Conservation (phyloP, 2,113 vertebrate genomes). For the Scalopus aquaticus region DNA sequence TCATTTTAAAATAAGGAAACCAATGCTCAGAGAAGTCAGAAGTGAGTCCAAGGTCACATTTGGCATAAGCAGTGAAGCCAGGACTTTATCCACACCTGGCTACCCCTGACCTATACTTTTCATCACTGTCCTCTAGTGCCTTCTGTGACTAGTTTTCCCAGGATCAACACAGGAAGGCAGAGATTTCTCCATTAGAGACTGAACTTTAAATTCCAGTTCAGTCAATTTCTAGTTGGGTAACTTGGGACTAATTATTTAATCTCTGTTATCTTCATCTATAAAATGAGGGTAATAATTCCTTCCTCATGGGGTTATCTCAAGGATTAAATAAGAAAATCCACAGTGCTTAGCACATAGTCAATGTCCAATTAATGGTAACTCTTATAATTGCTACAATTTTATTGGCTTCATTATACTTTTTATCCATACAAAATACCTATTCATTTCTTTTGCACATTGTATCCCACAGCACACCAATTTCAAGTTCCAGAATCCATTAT, state of each 20-base stretch:
- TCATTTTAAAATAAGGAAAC: neutral
- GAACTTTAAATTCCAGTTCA: neutral
- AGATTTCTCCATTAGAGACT: neutral
- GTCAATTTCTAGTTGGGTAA: neutral
- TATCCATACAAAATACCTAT: neutral
- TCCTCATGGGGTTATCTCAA: neutral
- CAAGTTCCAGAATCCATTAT: constrained; percentile 31
- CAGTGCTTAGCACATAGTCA: neutral
- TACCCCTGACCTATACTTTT: neutral
- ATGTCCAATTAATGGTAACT: neutral
- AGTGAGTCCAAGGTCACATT: neutral
- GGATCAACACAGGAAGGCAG: neutral
- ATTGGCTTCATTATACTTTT: neutral
- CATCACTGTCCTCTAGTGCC: neutral
- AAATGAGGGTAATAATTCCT: constrained; percentile 9
- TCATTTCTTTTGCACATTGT: neutral
- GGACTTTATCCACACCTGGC: neutral
- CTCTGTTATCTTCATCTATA: neutral
- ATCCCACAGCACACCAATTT: neutral
- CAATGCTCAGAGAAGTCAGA: neutral
- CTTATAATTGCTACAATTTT: neutral
- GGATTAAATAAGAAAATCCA: neutral
- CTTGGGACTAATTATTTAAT: neutral
- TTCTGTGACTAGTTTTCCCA: neutral
- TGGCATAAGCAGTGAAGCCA: neutral